Conservation (phyloP, 2,113 vertebrate species). For the Clarias macrocephalus region DNA sequence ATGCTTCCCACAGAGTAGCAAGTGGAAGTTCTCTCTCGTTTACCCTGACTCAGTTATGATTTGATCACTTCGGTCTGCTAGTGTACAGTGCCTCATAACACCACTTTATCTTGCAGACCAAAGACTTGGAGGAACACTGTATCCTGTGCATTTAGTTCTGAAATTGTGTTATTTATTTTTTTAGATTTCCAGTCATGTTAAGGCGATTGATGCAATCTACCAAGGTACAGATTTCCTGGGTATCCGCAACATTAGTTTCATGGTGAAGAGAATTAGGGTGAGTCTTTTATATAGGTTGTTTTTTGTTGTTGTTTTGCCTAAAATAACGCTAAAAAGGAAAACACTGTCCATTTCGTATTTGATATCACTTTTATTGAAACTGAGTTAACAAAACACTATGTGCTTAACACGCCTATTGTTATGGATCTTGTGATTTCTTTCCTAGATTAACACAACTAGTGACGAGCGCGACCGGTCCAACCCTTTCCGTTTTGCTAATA, state of each 20-base stretch:
- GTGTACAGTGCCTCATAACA: not conserved
- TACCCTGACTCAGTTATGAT: not conserved
- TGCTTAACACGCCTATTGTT: not conserved
- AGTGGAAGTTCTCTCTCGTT: not conserved
- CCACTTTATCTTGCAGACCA: not conserved
- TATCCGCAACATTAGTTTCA: slow-evolving; percentile 98
- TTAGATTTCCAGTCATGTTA: slow-evolving; percentile 95
- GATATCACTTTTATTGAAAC: not conserved
- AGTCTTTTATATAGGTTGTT: slow-evolving; percentile 20
- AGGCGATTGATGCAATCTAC: slow-evolving; percentile 97
- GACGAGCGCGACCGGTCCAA: slow-evolving; percentile 89
- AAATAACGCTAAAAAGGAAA: not conserved
- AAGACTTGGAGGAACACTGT: not conserved
- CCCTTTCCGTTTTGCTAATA: slow-evolving; percentile 97
- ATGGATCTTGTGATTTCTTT: not conserved
- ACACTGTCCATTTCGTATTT: not conserved
- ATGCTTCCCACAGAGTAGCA: not conserved
- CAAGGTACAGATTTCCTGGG: slow-evolving; percentile 97
- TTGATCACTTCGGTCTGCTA: not conserved
- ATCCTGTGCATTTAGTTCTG: not conserved
- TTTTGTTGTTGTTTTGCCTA: not conserved
- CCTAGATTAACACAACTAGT: slow-evolving; percentile 91
- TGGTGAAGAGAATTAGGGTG: slow-evolving; percentile 96
- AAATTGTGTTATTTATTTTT: not conserved
- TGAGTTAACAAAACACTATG: not conserved